These are phyloP conservation scores for Ataeniobius toweri DNA, from an alignment of 2,797 vertebrate genomes.

Conservation along the genomic window DNA sequence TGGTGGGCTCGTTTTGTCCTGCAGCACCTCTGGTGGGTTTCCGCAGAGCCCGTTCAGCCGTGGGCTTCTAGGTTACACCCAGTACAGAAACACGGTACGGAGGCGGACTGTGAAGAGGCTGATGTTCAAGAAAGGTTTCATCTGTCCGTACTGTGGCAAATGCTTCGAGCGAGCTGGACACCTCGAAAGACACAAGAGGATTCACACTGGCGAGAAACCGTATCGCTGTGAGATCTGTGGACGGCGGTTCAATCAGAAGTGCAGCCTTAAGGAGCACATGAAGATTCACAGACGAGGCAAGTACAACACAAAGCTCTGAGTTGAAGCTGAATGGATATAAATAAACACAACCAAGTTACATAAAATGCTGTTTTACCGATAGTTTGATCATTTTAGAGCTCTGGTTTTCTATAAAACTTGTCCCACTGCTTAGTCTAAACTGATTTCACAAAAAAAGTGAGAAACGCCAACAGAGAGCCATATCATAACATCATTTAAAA, in stretches of 20 bases:
- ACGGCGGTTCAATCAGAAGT: conserved; percentile 75
- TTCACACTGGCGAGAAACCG: conserved; percentile 76
- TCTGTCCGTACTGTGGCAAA: conserved; percentile 74
- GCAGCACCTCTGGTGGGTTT: conserved; percentile 22
- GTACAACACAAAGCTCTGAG: neutral
- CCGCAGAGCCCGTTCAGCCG: conserved; percentile 45
- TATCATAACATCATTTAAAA: neutral
- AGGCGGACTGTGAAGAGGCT: conserved; percentile 62
- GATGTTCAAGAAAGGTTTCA: conserved; percentile 67
- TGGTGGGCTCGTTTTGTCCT: neutral
- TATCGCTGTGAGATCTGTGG: conserved; percentile 74
- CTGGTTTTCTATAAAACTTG: neutral
- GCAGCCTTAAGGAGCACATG: conserved; percentile 76
- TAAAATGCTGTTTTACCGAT: neutral
- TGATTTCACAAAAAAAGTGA: neutral
- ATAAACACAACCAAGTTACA: neutral
- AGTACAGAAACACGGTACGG: conserved; percentile 41
- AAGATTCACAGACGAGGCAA: conserved; percentile 73
- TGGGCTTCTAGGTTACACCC: conserved; percentile 42
- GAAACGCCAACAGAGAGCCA: neutral
- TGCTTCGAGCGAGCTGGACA: conserved; percentile 68
- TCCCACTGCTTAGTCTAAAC: neutral
- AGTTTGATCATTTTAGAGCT: neutral
- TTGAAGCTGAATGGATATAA: neutral
- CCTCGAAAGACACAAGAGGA: conserved; percentile 73